Evolutionary conservation across 1,140 invertebrate species (phyloP).

Genomic region (Galleria mellonella): DNA sequence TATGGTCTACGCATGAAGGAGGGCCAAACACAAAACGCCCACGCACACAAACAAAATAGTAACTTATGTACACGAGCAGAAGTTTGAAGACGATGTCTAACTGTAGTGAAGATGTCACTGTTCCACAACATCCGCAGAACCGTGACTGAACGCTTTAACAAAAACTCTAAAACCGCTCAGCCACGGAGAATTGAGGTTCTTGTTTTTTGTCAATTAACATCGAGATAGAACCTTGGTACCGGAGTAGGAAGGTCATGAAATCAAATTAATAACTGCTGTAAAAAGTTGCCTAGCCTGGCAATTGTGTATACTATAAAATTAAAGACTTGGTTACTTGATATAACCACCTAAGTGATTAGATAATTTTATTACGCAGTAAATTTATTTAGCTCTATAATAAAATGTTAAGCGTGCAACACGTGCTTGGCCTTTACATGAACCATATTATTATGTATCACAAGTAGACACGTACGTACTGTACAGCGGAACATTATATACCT

Average conservation of each 20-base stretch:
- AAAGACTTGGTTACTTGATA: no score
- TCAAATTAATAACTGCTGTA: constrained; percentile 17
- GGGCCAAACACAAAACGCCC: neutral
- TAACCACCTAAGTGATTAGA: no score
- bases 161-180: constrained; percentile 7
- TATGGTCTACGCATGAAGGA: neutral
- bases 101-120: no score
- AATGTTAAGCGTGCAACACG: no score
- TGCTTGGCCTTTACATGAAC: no score
- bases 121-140: neutral
- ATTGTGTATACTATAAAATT: neutral
- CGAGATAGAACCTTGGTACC: constrained; percentile 16
- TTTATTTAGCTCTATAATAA: no score
- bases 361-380: no score
- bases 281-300: constrained; percentile 8
- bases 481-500: no score
- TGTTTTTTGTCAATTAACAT: constrained; percentile 16
- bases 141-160: constrained; percentile 10
- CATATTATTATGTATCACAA: neutral
- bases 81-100: no score
- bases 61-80: no score
- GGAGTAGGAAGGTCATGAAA: constrained; percentile 21
- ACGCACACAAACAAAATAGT: no score
- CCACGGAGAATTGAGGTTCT: neutral
- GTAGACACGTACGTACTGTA: neutral